These are phyloP conservation scores for Drosophila suboccidentalis DNA, from an alignment of 2,888 invertebrate genomes.

Conservation along the genomic window DNA sequence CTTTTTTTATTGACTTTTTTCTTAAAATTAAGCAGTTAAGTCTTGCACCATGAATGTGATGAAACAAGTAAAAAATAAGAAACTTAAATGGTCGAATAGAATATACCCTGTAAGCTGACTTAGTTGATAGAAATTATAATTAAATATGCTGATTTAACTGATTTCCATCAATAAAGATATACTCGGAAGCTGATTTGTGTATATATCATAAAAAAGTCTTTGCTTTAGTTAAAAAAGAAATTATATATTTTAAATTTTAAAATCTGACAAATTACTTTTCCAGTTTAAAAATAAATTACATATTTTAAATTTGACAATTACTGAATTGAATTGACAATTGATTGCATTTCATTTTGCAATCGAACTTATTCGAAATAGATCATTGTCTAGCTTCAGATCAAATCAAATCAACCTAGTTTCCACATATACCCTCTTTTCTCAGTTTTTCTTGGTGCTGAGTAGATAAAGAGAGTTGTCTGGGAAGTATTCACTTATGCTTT, in stretches of 20 bases:
- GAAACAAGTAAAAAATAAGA: slow-evolving; percentile 11
- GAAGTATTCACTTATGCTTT: slow-evolving; percentile 69
- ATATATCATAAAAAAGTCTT: no score
- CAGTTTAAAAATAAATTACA: no score
- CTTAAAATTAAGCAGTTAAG: slow-evolving; percentile 74
- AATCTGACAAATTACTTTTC: no score
- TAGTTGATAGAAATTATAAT: no score
- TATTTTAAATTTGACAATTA: no score
- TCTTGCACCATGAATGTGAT: slow-evolving; percentile 45
- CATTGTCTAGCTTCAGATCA: neutral
- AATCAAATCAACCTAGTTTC: neutral
- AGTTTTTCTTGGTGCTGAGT: slow-evolving; percentile 28
- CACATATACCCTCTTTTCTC: neutral
- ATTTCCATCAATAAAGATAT: no score
- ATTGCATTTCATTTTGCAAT: no score
- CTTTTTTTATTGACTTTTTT: slow-evolving; percentile 34
- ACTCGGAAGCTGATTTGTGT: no score
- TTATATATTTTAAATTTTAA: no score
- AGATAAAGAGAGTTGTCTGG: slow-evolving; percentile 36
- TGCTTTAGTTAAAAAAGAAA: no score
- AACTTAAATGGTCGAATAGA: neutral
- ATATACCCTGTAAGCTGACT: slow-evolving; percentile 12
- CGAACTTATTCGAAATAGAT: neutral
- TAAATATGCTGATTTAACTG: no score
- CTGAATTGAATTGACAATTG: no score